Evolutionary conservation across 37 sponge, comb jelly and placozoan genomes (phyloP).

Genomic region (Geodia barretti): DNA sequence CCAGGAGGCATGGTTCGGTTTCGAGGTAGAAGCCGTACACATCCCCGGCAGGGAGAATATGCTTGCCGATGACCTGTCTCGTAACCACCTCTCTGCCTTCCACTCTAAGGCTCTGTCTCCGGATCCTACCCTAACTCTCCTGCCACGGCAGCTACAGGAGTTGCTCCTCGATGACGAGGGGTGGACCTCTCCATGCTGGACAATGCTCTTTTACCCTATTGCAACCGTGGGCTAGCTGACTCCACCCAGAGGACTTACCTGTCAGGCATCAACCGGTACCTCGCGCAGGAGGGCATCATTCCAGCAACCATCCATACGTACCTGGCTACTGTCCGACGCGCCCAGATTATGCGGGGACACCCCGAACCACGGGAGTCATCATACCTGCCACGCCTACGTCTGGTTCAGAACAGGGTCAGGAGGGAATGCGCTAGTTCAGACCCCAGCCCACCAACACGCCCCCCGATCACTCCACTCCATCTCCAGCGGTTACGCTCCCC

Average conservation of each 20-base stretch:
- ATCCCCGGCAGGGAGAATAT: constrained; percentile 15
- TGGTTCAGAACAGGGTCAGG: constrained; percentile 14
- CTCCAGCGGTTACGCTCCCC: neutral
- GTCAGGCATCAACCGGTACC: constrained; percentile 3
- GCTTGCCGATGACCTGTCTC: constrained; percentile 42
- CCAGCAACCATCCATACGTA: constrained; percentile 25
- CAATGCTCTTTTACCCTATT: constrained; percentile 17
- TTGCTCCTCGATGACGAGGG: constrained; percentile 7
- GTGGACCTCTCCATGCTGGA: constrained; percentile 54
- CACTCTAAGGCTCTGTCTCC: neutral
- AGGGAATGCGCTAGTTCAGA: neutral
- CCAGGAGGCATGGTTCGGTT: constrained; percentile 20
- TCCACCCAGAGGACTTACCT: constrained; percentile 33
- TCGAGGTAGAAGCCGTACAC: constrained; percentile 4
- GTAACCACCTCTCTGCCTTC: constrained; percentile 16
- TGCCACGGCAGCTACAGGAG: neutral
- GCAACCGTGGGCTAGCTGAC: constrained; percentile 29
- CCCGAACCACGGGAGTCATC: neutral
- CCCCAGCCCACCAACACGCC: neutral
- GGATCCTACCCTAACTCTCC: neutral
- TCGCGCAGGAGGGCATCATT: neutral
- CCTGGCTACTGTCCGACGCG: constrained; percentile 38
- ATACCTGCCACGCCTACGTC: constrained; percentile 28
- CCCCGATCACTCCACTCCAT: constrained; percentile 27
- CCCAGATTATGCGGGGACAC: constrained; percentile 28